Evolutionary conservation across 2,113 vertebrate genomes (phyloP), one percentile per base, ranked within the genome.

Genomic region (Misgurnus mizolepis): DNA sequence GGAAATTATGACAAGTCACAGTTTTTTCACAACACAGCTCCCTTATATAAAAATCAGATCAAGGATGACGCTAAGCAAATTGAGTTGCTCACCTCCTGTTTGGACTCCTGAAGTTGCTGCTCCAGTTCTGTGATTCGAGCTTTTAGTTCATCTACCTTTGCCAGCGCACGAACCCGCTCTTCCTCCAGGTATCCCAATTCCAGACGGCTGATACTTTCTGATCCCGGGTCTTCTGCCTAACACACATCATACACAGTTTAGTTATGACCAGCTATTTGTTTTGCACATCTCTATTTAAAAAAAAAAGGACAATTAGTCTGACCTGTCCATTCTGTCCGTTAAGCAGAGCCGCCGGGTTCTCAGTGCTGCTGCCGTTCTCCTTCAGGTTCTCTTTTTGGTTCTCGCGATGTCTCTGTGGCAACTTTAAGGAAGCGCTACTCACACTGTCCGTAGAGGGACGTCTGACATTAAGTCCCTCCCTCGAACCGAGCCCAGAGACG

Each of bases 341-440:
- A 72, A 83, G 89, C 78, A 90, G 86, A 4, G 80, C 82, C 45
- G 87, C 80, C 67, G 88, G 81, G 3, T 96, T 98, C 89, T 99
- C 97, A 0, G 96, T 98, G 86, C 97, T 97, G 80, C 96, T 98
- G 84, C 95, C 95, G 87, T 99, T 97, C 85, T 98, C 97, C 89
- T 94, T 97, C 85, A 95, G 92, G 73, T 94, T 95, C 79, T 98
- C 97, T 84, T 99, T 97, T 0, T 97, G 95, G 6, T 89, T 95
- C 87, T 95, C 95, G 83, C 92, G 88, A 85, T 88, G 93, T 14
- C 88, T 89, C 83, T 89, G 88, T 0, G 78, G 69, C 78, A 86
- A 58, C n/a, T 76, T 70, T 15, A 79, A 58, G 41, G 86, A 9
- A 86, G 73, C 0, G 72, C 2, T 9, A 60, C 74, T 18, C 14